Evolutionary conservation across 2,113 vertebrate species (phyloP).

Genomic region (Solea senegalensis): DNA sequence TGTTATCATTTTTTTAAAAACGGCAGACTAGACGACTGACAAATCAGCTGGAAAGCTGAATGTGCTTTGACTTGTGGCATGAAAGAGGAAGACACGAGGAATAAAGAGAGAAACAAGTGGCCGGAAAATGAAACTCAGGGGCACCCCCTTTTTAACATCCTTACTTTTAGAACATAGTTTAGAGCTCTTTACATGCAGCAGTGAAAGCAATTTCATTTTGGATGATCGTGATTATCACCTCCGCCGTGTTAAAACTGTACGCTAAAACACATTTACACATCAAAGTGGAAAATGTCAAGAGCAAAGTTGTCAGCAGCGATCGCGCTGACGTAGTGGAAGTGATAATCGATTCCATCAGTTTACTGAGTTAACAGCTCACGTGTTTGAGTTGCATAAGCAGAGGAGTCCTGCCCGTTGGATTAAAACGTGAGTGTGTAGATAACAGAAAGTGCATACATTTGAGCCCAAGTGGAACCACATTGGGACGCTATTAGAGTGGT

Average conservation of each 20-base stretch:
- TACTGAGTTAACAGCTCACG: slow-evolving; percentile 25
- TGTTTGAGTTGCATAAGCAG: slow-evolving; percentile 14
- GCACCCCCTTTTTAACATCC: neutral
- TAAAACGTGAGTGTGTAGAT: slow-evolving; percentile 30
- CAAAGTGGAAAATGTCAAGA: slow-evolving; percentile 13
- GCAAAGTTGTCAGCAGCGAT: slow-evolving; percentile 33
- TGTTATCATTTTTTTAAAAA: neutral
- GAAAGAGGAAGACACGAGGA: neutral
- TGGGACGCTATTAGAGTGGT: slow-evolving; percentile 25
- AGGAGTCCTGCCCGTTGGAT: slow-evolving; percentile 19
- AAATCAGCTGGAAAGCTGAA: slow-evolving; percentile 41
- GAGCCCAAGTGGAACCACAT: slow-evolving; percentile 22
- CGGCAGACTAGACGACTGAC: neutral
- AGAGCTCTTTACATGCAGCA: neutral
- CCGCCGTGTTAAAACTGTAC: slow-evolving; percentile 4
- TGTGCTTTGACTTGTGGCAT: slow-evolving; percentile 7
- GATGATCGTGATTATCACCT: neutral
- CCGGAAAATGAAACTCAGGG: slow-evolving; percentile 1
- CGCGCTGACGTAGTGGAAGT: slow-evolving; percentile 17
- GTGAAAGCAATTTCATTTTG: neutral
- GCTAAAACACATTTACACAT: slow-evolving; percentile 24
- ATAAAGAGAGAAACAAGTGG: neutral
- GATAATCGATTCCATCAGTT: slow-evolving; percentile 51
- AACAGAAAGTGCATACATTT: slow-evolving; percentile 49
- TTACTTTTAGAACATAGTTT: neutral